Percentiles rank a stretch among this genome's conserved stretches.
Evolutionary conservation across 2,888 invertebrate genomes (phyloP).

Genomic region (Miltochrista miniata): DNA sequence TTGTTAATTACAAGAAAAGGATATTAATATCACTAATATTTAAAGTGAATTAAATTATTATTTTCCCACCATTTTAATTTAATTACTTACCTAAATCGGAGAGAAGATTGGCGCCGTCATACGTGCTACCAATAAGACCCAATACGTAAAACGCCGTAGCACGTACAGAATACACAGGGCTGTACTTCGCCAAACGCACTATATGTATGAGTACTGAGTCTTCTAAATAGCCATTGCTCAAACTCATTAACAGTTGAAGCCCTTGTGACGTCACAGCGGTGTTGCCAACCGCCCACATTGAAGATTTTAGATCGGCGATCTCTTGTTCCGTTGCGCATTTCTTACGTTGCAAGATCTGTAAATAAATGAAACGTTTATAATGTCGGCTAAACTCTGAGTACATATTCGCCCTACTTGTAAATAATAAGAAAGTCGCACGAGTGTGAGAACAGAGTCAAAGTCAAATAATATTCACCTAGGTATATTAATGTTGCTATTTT

Average conservation of each 20-base stretch:
- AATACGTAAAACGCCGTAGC: constrained; percentile 95
- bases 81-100: constrained; percentile 85
- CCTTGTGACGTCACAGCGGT: constrained; percentile 91
- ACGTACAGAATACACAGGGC: constrained; percentile 93
- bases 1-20: too few species aligned
- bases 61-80: too few species aligned
- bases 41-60: too few species aligned
- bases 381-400: too few species aligned
- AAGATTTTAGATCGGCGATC: constrained; percentile 91
- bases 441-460: too few species aligned
- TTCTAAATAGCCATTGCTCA: constrained; percentile 65
- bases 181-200: constrained; percentile 89
- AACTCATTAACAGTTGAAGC: constrained; percentile 87
- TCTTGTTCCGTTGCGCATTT: constrained; percentile 87
- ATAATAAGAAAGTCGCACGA: too few species aligned
- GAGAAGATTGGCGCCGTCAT: constrained; percentile 91
- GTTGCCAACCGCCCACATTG: constrained; percentile 95
- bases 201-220: constrained; percentile 72
- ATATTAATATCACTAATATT: too few species aligned
- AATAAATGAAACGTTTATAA: not conserved
- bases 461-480: too few species aligned
- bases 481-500: too few species aligned
- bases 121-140: constrained; percentile 93
- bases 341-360: constrained; percentile 70
- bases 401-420: too few species aligned